Conservation (phyloP, 2,888 invertebrate genomes). For the Trypoxylon attenuatum region DNA sequence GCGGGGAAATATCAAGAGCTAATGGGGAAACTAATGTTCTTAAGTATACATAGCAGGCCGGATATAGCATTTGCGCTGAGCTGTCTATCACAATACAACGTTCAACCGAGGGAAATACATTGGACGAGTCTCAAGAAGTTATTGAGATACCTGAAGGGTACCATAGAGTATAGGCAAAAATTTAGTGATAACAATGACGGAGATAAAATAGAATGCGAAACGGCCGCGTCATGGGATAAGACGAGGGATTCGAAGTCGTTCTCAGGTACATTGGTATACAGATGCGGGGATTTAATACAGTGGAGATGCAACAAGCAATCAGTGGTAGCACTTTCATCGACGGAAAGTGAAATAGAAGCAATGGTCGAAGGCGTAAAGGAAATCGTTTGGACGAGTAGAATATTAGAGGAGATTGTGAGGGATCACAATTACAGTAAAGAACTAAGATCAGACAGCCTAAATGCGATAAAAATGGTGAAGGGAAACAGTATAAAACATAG, state of each 20-base stretch:
- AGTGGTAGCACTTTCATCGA: not conserved
- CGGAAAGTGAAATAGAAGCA: constrained; percentile 1
- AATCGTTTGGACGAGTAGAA: not conserved
- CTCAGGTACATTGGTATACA: not conserved
- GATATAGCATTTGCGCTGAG: not conserved
- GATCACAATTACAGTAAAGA: not conserved
- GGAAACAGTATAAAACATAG: constrained; percentile 3
- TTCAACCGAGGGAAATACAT: not conserved
- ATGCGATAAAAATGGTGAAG: not conserved
- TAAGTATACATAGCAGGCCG: not conserved
- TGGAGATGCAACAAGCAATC: constrained; percentile 1
- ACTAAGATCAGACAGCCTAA: not conserved
- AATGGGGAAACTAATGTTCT: constrained; percentile 1
- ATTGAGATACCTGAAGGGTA: constrained; percentile 4
- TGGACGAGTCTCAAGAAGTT: not conserved
- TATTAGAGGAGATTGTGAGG: not conserved
- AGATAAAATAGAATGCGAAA: not conserved
- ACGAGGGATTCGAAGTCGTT: constrained; percentile 3
- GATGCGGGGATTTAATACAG: not conserved
- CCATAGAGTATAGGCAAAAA: not conserved
- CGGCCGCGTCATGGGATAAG: constrained; percentile 1
- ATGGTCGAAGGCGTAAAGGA: constrained; percentile 5
- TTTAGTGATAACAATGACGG: not conserved
- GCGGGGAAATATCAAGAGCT: not conserved
- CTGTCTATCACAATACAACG: constrained; percentile 14